Evolutionary conservation across 2,888 invertebrate species (phyloP).

Genomic region (Melanostoma scalare): DNA sequence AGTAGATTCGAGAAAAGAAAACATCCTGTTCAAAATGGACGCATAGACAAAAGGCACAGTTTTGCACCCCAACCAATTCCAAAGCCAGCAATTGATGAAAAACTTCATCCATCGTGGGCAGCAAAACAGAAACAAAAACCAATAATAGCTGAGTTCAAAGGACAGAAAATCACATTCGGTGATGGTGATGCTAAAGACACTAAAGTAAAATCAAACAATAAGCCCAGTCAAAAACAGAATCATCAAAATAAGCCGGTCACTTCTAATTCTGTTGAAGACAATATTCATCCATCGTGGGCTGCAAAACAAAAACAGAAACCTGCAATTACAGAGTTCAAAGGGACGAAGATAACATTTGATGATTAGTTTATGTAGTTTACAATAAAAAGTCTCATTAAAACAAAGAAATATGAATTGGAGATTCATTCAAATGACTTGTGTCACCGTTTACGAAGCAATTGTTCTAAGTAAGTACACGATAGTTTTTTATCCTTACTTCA

Average conservation of each 20-base stretch:
- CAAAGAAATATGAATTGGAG: neutral
- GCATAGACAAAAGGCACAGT: slow-evolving; percentile 15
- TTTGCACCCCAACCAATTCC: neutral
- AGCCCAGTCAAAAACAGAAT: neutral
- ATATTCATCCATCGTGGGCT: slow-evolving; percentile 79
- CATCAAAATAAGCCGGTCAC: neutral
- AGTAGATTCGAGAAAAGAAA: slow-evolving; percentile 1
- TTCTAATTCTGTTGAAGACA: slow-evolving; percentile 22
- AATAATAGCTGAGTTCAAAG: slow-evolving; percentile 60
- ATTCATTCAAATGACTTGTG: too few species aligned
- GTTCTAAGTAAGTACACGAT: too few species aligned
- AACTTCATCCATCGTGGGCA: slow-evolving; percentile 73
- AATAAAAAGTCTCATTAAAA: neutral
- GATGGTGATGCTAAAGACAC: slow-evolving; percentile 42
- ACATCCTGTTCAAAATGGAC: neutral
- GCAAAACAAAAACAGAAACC: slow-evolving; percentile 79
- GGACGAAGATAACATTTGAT: slow-evolving; percentile 79
- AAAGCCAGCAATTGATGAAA: neutral
- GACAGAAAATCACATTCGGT: slow-evolving; percentile 67
- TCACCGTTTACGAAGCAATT: too few species aligned
- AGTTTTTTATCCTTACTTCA: too few species aligned
- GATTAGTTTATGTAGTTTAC: slow-evolving; percentile 62
- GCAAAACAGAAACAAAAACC: slow-evolving; percentile 72
- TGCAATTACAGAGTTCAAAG: slow-evolving; percentile 76
- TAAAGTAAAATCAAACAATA: neutral